These are phyloP conservation scores for Chrysaora quinquecirrha DNA, from an alignment of 30 jellyfish, hydroid and myxozoan genomes.

Conservation along the genomic window DNA sequence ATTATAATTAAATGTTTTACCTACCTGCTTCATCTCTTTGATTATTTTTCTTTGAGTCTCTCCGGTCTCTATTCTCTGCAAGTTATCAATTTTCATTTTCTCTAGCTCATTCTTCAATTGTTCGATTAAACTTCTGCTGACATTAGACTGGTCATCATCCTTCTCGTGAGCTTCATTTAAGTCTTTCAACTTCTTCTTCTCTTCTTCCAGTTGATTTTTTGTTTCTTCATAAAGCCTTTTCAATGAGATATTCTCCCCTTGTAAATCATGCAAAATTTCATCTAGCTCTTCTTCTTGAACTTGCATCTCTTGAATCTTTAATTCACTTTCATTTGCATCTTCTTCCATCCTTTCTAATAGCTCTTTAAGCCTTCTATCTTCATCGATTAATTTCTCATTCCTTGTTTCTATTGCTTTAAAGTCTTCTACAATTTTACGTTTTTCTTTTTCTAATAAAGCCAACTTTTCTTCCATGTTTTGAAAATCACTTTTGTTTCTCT, in stretches of 20 bases:
- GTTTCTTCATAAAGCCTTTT: constrained; percentile 51
- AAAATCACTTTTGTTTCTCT: constrained; percentile 12
- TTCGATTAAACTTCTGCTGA: constrained; percentile 1
- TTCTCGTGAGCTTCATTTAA: constrained; percentile 20
- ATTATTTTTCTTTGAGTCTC: constrained; percentile 51
- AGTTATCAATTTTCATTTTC: constrained; percentile 10
- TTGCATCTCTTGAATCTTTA: constrained; percentile 8
- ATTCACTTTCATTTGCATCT: constrained; percentile 15
- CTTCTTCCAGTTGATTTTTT: constrained; percentile 23
- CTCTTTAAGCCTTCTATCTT: not conserved
- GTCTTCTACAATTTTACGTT: not conserved
- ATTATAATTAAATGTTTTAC: no score
- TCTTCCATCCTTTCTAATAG: not conserved
- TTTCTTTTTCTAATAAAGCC: not conserved
- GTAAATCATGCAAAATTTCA: constrained; percentile 38
- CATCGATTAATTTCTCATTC: constrained; percentile 27
- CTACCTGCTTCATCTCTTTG: constrained; percentile 35
- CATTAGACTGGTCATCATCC: constrained; percentile 18
- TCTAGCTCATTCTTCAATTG: constrained; percentile 48
- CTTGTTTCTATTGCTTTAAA: not conserved
- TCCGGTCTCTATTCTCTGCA: constrained; percentile 33
- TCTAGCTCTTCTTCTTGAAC: constrained; percentile 49
- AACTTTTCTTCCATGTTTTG: constrained; percentile 14
- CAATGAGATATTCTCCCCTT: constrained; percentile 49
- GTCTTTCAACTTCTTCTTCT: constrained; percentile 5